Base-by-base conservation (phyloP, 1,140 invertebrate genomes). In the Macrocentrus cingulum region DNA sequence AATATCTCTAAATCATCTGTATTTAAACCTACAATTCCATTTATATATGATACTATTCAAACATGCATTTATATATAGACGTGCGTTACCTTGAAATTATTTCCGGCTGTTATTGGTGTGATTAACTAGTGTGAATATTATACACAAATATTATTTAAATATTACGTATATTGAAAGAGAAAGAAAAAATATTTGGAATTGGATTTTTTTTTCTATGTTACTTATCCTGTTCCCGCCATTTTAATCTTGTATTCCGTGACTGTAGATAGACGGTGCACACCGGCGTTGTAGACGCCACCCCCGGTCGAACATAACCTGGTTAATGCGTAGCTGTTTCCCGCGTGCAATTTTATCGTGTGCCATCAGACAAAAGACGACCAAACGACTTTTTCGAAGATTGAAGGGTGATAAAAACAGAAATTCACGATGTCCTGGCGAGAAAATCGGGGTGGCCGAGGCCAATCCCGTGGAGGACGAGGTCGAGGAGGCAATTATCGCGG, bases 381-480 rank as follows among this genome's bases (percentile, higher is more conserved):
- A n/a, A 19, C 8, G 7, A 50, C 5, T 32, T 18, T 37, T 34
- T 34, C 19, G 18, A 2, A n/a, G 25, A 50, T 1, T 41, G 18
- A 22, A 22, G 23, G 19, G 9, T 32, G 23, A 44, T 41, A n/a
- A n/a, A n/a, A n/a, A n/a, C n/a, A n/a, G n/a, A 8, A 29, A 9
- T 54, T 16, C 9, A 36, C 44, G 32, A 62, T 62, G 56, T 42
- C 56, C 41, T 49, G 56, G 41, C 32, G 53, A 4, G 61, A 59
- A 11, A 48, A 29, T n/a, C 32, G 15, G 8, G 29, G 20, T 20
- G 34, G 49, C 4, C 15, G 55, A 20, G 59, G 59, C 50, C 45
- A 45, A 55, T 45, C 29, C 6, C 34, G 59, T 20, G 37, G 62
- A 13, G 51, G 58, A 49, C 34, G 59, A 45, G 56, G 61, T 37